Conservation (phyloP, 2,888 invertebrate species). For the Byasa hedistus region DNA sequence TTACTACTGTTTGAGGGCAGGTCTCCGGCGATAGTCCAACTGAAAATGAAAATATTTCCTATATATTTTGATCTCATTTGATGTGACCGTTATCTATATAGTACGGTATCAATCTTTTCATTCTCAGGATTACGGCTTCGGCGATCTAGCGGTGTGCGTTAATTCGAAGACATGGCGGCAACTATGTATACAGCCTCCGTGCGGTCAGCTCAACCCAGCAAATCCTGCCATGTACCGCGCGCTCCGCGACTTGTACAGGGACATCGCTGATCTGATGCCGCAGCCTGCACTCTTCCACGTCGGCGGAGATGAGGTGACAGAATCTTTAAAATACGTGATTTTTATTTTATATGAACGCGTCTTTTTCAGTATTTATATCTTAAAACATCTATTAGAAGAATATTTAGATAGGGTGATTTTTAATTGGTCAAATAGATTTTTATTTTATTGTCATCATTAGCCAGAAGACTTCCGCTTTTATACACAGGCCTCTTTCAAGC, state of each 20-base stretch:
- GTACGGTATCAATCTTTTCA: constrained; percentile 41
- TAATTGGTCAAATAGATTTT: too few relatives aligned
- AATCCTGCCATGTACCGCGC: constrained; percentile 85
- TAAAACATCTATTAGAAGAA: too few relatives aligned
- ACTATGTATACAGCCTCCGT: constrained; percentile 90
- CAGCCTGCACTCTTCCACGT: constrained; percentile 85
- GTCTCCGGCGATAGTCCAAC: too few relatives aligned
- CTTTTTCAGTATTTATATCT: neutral
- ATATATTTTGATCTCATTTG: neutral
- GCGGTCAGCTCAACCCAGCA: constrained; percentile 90
- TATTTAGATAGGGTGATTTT: too few relatives aligned
- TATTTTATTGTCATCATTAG: too few relatives aligned
- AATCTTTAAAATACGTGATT: neutral
- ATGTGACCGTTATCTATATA: neutral
- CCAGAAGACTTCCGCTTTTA: too few relatives aligned
- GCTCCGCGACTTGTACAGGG: constrained; percentile 84
- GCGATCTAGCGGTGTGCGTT: constrained; percentile 84
- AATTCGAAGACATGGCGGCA: constrained; percentile 84
- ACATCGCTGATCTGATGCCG: constrained; percentile 81
- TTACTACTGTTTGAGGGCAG: too few relatives aligned
- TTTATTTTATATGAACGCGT: neutral
- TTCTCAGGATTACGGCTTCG: constrained; percentile 76
- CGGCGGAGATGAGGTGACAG: constrained; percentile 91
- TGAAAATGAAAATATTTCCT: neutral
- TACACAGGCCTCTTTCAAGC: too few relatives aligned